Percentiles rank a stretch among this genome's conserved stretches.
phyloP scores from a whole-genome alignment of 2,113 vertebrate species.

The Sylvilagus bachmani region DNA sequence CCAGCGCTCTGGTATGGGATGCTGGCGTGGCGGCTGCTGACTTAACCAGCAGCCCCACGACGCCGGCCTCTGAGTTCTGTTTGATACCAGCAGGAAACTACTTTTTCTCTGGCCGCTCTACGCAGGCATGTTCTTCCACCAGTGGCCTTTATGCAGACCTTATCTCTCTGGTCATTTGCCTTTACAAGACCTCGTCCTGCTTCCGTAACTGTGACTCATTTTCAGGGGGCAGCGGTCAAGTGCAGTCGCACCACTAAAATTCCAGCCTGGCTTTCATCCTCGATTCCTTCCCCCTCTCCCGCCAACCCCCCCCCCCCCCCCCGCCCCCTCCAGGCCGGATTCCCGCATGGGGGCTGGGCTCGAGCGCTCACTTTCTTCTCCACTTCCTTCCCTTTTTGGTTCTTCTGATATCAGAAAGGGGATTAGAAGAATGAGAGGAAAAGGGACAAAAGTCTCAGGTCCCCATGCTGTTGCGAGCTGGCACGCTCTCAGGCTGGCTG shows the following conservation, averaged over 20 bases:
- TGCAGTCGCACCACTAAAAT: neutral
- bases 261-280: neutral
- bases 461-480: neutral
- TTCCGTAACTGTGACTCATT: neutral
- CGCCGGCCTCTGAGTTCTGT: neutral
- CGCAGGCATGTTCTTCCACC: neutral
- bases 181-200: neutral
- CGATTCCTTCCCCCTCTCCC: neutral
- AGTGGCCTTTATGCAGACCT: neutral
- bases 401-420: conserved; percentile 56
- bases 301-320: neutral
- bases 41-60: too few species aligned
- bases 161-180: neutral
- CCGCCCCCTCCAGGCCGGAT: neutral
- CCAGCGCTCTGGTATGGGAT: too few species aligned
- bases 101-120: neutral
- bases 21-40: too few species aligned
- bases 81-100: neutral
- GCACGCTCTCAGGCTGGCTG: neutral
- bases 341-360: neutral
- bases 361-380: neutral
- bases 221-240: neutral
- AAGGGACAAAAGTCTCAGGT: conserved; percentile 7
- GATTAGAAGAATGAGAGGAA: conserved; percentile 57
- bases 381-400: conserved; percentile 30